Conservation (phyloP, 1,140 invertebrate genomes). For the Nebria ingens region DNA sequence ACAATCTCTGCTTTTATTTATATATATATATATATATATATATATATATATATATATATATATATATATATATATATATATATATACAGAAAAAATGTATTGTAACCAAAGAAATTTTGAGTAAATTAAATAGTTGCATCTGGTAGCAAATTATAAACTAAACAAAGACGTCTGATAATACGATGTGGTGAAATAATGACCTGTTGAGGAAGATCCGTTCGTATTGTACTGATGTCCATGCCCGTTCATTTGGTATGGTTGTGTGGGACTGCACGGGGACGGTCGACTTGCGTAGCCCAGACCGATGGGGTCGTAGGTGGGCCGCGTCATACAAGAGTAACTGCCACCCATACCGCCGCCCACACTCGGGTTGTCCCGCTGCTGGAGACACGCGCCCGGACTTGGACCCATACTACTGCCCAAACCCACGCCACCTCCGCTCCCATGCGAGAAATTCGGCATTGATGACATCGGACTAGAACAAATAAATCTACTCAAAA, state of each 20-base stretch:
- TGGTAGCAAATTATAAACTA: too few species aligned
- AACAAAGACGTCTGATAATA: too few species aligned
- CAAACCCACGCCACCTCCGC: conserved; percentile 31
- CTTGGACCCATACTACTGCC: conserved; percentile 42
- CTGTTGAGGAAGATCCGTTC: conserved; percentile 47
- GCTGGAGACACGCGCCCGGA: conserved; percentile 53
- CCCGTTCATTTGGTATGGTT: conserved; percentile 50
- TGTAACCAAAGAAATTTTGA: too few species aligned
- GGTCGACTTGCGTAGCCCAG: conserved; percentile 52
- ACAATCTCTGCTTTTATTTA: too few species aligned
- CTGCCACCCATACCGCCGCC: conserved; percentile 27
- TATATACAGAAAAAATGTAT: too few species aligned
- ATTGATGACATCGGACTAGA: conserved; percentile 46
- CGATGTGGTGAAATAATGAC: too few species aligned
- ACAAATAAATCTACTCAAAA: conserved; percentile 6
- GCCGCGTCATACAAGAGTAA: conserved; percentile 52
- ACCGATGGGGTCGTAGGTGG: conserved; percentile 53
- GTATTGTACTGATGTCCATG: conserved; percentile 50
- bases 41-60: too few species aligned
- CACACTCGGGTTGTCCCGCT: conserved; percentile 43
- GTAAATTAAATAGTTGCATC: too few species aligned
- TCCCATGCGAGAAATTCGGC: conserved; percentile 39
- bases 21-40: too few species aligned
- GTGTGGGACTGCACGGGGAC: conserved; percentile 51
- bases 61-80: too few species aligned